Evolutionary conservation across 2,113 vertebrate genomes (phyloP), one percentile per base, ranked within the genome.

Genomic region (Aplodontia rufa): DNA sequence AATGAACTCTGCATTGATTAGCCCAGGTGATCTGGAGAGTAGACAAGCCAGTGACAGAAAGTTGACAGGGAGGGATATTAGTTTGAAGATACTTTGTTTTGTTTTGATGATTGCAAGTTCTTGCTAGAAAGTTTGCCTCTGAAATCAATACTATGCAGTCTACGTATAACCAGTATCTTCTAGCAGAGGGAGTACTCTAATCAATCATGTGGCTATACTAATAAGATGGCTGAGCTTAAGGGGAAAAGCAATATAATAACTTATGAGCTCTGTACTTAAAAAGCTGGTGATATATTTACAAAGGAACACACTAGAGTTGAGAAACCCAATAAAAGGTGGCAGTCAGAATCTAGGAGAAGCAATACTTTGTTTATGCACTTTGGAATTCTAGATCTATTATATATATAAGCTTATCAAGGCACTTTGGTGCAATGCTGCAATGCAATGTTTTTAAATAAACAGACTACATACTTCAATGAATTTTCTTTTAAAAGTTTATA

Each of bases 121-220:
- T 74, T 95, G 49, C 53, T 79, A 90, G n/a, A 82, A 87, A 85
- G 68, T 85, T 87, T 82, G 47, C 9, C 37, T 95, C 81, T 81
- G 60, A 97, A 96, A 95, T 96, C 71, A 75, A 82, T 84, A 94
- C n/a, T 47, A 42, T 28, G 2, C 13, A 78, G 9, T 88, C n/a
- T 93, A 35, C 85, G 55, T 28, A 60, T 80, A 92, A 84, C 24
- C 35, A 42, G 32, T 68, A 55, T 62, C 30, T 95, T 66, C 82
- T 87, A 84, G 82, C n/a, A 49, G 24, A 87, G n/a, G 35, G 22
- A 89, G 3, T 8, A 28, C 47, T 92, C 42, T 89, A 82, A 91
- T 91, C 89, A 82, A 58, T 93, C 55, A 91, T 28, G 20, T 30
- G 1, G 11, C 20, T 78, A 5, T 69, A 75, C 80, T 90, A 84